These are phyloP conservation scores for Lichenostomus cassidix DNA, from an alignment of 2,113 vertebrate species.

Conservation along the genomic window DNA sequence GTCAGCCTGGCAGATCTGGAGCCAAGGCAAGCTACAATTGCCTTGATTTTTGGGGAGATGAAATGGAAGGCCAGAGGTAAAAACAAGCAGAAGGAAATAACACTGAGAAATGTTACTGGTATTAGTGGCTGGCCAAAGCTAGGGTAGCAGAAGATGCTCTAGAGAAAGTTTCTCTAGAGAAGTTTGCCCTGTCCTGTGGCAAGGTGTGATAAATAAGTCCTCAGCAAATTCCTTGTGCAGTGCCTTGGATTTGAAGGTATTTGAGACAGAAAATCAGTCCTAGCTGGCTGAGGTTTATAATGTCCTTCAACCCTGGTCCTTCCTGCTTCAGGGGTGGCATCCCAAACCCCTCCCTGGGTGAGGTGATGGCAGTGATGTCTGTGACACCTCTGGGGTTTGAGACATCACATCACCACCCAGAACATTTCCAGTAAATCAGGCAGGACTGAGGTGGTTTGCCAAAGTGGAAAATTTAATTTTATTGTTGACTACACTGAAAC, in stretches of 20 bases:
- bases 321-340: neutral
- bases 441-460: neutral
- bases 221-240: neutral
- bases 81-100: neutral
- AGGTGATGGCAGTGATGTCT: neutral
- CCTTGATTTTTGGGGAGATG: neutral
- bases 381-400: neutral
- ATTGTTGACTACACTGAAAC: constrained; percentile 42
- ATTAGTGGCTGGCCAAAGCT: neutral
- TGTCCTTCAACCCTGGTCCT: neutral
- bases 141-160: neutral
- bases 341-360: neutral
- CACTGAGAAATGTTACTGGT: neutral
- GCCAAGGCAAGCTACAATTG: neutral
- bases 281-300: neutral
- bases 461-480: constrained; percentile 46
- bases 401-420: neutral
- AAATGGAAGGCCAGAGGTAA: neutral
- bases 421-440: neutral
- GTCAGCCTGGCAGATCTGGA: neutral
- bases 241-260: neutral
- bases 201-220: neutral
- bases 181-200: neutral
- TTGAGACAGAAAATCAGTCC: neutral
- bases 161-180: neutral